A percentile compares a stretch with the other conserved stretches of the same genome.
Conservation (phyloP, 64 coral and sea anemone genomes). For the Porites australiensis region DNA sequence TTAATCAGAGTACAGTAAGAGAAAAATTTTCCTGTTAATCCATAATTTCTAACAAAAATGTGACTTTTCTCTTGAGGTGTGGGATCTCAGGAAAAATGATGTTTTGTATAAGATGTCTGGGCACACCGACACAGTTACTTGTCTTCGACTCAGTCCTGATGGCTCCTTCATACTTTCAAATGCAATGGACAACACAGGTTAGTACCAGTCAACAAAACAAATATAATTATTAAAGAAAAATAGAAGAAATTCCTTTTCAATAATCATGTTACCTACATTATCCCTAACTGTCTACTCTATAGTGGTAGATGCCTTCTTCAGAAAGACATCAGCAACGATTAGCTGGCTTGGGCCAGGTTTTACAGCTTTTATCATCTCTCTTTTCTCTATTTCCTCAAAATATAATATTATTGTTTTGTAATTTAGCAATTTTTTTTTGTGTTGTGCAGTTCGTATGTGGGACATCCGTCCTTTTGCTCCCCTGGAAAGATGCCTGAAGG, state of each 20-base stretch:
- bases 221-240: too few species aligned
- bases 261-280: too few species aligned
- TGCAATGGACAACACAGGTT: slow-evolving; percentile 99
- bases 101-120: slow-evolving; percentile 97
- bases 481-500: slow-evolving; percentile 95
- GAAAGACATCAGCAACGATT: too few species aligned
- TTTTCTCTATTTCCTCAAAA: too few species aligned
- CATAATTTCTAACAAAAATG: neutral
- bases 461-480: slow-evolving; percentile 97
- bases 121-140: slow-evolving; percentile 94
- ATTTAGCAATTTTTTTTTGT: neutral
- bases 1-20: too few species aligned
- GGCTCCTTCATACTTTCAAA: slow-evolving; percentile 97
- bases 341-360: too few species aligned
- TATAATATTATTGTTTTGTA: neutral
- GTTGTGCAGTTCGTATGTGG: slow-evolving; percentile 92
- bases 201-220: neutral
- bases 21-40: neutral
- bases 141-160: slow-evolving; percentile 93
- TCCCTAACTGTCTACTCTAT: too few species aligned
- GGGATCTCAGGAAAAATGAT: slow-evolving; percentile 99
- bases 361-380: too few species aligned
- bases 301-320: too few species aligned
- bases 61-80: slow-evolving; percentile 63
- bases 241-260: too few species aligned